These are phyloP conservation scores for Gonocerus acuteangulatus DNA, from an alignment of 2,888 invertebrate genomes.

Conservation along the genomic window DNA sequence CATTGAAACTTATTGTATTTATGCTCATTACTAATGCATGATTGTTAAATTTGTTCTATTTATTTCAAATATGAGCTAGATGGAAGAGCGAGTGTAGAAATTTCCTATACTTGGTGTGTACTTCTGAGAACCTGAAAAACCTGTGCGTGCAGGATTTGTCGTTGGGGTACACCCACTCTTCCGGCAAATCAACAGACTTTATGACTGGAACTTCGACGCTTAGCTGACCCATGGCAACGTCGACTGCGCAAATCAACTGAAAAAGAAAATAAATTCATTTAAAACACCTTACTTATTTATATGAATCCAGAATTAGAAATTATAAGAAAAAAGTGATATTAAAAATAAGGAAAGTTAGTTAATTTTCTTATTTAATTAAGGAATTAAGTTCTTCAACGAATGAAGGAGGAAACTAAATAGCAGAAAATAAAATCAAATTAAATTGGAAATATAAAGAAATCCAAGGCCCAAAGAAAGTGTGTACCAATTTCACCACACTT, in stretches of 20 bases:
- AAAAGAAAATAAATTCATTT: neutral
- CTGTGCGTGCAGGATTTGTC: conserved; percentile 1
- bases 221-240: conserved; percentile 2
- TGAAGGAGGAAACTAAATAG: no score
- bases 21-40: no score
- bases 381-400: no score
- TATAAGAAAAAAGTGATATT: neutral
- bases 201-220: neutral
- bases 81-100: neutral
- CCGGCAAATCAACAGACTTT: conserved; percentile 1
- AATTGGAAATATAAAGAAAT: no score
- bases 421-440: no score
- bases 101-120: conserved; percentile 5
- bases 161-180: conserved; percentile 5
- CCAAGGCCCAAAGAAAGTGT: no score
- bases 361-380: no score
- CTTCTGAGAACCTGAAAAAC: conserved; percentile 18
- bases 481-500: no score
- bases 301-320: neutral
- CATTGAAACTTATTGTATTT: no score
- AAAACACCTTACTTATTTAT: neutral
- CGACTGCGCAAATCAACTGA: neutral
- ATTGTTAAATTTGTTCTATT: no score
- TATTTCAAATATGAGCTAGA: neutral
- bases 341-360: no score